These are phyloP conservation scores for Tribolium madens DNA, from an alignment of 1,140 invertebrate genomes.

Conservation along the genomic window DNA sequence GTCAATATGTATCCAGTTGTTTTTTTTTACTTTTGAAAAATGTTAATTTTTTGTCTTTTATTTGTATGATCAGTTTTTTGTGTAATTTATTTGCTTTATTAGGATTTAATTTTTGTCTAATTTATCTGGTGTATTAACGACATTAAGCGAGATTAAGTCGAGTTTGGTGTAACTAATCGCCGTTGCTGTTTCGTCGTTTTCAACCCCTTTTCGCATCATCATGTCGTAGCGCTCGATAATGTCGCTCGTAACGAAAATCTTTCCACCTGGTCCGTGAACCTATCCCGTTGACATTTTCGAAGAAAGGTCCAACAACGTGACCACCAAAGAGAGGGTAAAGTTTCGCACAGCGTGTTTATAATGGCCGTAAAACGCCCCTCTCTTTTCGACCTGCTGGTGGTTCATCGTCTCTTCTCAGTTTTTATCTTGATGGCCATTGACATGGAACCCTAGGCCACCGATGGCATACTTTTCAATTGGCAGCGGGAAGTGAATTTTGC, in stretches of 20 bases:
- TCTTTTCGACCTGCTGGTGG: conserved; percentile 20
- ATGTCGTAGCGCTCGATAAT: not conserved
- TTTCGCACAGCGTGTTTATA: conserved; percentile 31
- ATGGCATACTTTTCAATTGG: conserved; percentile 10
- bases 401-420: conserved; percentile 24
- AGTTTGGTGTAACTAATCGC: no score
- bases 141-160: no score
- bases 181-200: not conserved
- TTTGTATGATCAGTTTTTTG: no score
- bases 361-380: conserved; percentile 26
- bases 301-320: conserved; percentile 32
- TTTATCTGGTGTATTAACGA: no score
- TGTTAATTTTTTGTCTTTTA: no score
- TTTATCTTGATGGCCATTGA: conserved; percentile 36
- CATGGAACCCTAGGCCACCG: conserved; percentile 7
- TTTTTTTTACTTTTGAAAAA: no score
- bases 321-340: conserved; percentile 29
- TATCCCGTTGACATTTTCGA: conserved; percentile 23
- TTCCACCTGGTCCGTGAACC: conserved; percentile 1
- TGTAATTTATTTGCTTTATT: no score
- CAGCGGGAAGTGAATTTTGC: not conserved
- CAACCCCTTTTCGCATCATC: conserved; percentile 15
- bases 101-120: no score
- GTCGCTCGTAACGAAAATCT: not conserved
- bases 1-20: no score